Percentiles rank a stretch among this genome's conserved stretches.
phyloP scores from a whole-genome alignment of 1,140 invertebrate species.

The Drosophila azteca region DNA sequence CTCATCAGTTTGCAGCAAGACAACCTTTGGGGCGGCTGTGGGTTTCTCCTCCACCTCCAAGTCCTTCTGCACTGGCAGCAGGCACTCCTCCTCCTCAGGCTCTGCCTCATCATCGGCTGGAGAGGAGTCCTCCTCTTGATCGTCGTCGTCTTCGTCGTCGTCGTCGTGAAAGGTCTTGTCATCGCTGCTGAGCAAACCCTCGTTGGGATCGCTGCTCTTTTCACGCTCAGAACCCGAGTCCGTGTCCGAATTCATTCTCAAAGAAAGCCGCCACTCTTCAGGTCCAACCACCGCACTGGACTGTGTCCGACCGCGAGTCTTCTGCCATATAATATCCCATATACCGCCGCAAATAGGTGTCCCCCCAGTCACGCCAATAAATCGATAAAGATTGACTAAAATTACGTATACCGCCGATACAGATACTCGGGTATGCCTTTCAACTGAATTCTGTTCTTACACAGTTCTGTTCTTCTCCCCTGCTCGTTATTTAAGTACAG shows the following conservation, averaged over 20 bases:
- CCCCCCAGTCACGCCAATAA: conserved; percentile 43
- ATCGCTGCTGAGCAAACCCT: conserved; percentile 68
- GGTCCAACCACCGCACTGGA: conserved; percentile 28
- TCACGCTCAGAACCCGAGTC: conserved; percentile 67
- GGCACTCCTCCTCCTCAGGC: conserved; percentile 31
- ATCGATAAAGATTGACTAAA: conserved; percentile 73
- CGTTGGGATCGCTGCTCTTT: conserved; percentile 76
- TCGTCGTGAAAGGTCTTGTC: conserved; percentile 71
- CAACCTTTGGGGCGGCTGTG: conserved; percentile 28
- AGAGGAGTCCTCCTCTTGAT: conserved; percentile 51
- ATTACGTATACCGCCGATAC: neutral
- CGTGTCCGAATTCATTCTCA: conserved; percentile 48
- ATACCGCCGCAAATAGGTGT: neutral
- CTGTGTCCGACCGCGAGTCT: conserved; percentile 32
- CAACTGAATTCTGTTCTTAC: conserved; percentile 5
- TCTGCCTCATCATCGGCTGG: conserved; percentile 36
- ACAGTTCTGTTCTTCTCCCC: neutral
- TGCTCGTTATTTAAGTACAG: neutral
- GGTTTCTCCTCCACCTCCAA: neutral
- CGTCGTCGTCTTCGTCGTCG: conserved; percentile 37
- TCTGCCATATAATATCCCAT: conserved; percentile 43
- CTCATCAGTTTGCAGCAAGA: conserved; percentile 27
- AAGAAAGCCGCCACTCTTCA: conserved; percentile 18
- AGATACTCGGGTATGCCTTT: neutral
- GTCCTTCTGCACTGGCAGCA: conserved; percentile 18